These are phyloP conservation scores for Pemphigus obesinymphae DNA, from an alignment of 1,140 invertebrate genomes.

Conservation along the genomic window DNA sequence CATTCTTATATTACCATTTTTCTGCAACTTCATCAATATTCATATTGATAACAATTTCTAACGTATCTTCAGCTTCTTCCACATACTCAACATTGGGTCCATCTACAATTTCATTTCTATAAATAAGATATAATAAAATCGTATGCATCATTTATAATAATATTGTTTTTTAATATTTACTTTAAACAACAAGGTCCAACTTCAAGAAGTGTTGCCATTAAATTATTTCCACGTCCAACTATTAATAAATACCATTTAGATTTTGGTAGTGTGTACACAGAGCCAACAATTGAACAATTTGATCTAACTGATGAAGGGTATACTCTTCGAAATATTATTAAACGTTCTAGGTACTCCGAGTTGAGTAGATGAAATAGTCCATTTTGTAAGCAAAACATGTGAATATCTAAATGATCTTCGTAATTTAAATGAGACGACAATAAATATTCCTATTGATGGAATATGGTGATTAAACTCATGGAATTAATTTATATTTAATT, in stretches of 20 bases:
- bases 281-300: background rate
- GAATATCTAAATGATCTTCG: slow-evolving; percentile 33
- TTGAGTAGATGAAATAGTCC: slow-evolving; percentile 18
- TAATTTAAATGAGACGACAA: slow-evolving; percentile 18
- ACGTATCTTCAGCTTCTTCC: slow-evolving; percentile 35
- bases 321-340: slow-evolving; percentile 32
- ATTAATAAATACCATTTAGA: slow-evolving; percentile 33
- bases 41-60: slow-evolving; percentile 27
- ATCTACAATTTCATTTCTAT: background rate
- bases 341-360: slow-evolving; percentile 6
- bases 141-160: background rate
- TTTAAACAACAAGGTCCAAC: slow-evolving; percentile 12
- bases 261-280: slow-evolving; percentile 28
- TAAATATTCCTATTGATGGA: background rate
- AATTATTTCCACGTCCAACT: slow-evolving; percentile 24
- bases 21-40: slow-evolving; percentile 35
- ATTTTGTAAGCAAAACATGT: slow-evolving; percentile 32
- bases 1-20: slow-evolving; percentile 1
- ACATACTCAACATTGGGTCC: slow-evolving; percentile 4
- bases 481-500: background rate
- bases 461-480: background rate
- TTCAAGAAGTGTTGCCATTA: slow-evolving; percentile 19
- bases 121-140: background rate
- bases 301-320: slow-evolving; percentile 16
- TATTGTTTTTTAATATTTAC: background rate